These are phyloP conservation scores for Penaeus chinensis DNA, from an alignment of 1,140 invertebrate genomes.

Conservation along the genomic window DNA sequence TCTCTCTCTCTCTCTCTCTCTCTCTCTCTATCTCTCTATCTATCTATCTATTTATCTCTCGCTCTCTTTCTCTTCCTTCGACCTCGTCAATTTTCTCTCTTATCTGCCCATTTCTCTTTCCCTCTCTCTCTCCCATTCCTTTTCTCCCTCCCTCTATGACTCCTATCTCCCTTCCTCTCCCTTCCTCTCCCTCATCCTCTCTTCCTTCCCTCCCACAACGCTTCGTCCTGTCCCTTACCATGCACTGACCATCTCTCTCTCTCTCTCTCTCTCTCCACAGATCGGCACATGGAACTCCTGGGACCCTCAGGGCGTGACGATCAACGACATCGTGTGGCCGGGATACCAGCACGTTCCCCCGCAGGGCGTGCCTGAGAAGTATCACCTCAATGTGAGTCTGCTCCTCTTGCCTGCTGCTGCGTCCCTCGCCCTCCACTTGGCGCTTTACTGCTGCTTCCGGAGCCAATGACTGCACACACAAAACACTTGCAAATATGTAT, in stretches of 20 bases:
- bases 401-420: conserved; percentile 70
- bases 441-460: not conserved
- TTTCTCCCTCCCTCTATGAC: not conserved
- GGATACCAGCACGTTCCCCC: conserved; percentile 94
- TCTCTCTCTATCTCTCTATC: no score
- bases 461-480: no score
- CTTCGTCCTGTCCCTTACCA: not conserved
- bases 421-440: not conserved
- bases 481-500: no score
- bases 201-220: not conserved
- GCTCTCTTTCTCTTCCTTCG: no score
- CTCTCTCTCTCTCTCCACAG: conserved; percentile 78
- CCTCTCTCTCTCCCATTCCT: not conserved
- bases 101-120: not conserved
- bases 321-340: conserved; percentile 99
- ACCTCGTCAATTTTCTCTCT: no score
- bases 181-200: not conserved
- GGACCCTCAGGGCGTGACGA: conserved; percentile 86
- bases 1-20: no score
- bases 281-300: conserved; percentile 90
- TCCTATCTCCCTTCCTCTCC: conserved; percentile 63
- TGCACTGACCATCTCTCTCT: conserved; percentile 81
- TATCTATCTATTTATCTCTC: no score
- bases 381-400: conserved; percentile 92
- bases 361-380: conserved; percentile 95